A percentile compares a stretch with the other conserved stretches of the same genome.
phyloP scores from a whole-genome alignment of 2,888 invertebrate genomes.

The Torymus auratus region DNA sequence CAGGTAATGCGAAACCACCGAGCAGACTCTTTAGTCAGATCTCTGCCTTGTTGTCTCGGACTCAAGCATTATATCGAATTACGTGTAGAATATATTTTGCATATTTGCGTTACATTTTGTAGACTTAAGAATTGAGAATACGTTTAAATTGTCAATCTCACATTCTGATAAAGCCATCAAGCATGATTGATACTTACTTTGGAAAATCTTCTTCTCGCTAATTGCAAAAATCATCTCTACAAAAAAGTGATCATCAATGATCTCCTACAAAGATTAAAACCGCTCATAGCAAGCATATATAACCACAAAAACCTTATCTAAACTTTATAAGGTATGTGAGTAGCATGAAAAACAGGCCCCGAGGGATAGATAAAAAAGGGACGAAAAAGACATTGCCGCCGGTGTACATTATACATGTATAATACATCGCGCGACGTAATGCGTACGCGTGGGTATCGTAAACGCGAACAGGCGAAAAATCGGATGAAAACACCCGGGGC shows the following conservation, averaged over 20 bases:
- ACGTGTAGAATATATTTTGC: no score
- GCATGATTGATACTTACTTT: no score
- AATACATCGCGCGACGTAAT: not conserved
- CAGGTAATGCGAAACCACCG: no score
- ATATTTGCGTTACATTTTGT: no score
- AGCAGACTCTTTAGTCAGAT: no score
- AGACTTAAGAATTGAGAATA: no score
- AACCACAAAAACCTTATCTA: not conserved
- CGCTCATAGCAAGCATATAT: not conserved
- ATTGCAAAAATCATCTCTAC: no score
- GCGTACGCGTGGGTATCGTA: not conserved
- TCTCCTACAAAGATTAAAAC: not conserved
- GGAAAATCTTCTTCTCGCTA: no score
- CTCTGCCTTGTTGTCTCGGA: no score
- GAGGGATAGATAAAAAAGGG: not conserved
- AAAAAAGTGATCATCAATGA: not conserved
- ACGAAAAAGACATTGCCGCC: not conserved
- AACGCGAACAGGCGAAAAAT: constrained; percentile 21
- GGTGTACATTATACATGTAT: not conserved
- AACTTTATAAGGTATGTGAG: constrained; percentile 22
- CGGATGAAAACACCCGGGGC: not conserved
- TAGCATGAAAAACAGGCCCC: constrained; percentile 8
- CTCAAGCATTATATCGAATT: no score
- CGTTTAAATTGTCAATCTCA: no score
- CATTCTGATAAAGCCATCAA: no score